Conservation (phyloP, 2,888 invertebrate genomes). For the Caenorhabditis sp. region DNA sequence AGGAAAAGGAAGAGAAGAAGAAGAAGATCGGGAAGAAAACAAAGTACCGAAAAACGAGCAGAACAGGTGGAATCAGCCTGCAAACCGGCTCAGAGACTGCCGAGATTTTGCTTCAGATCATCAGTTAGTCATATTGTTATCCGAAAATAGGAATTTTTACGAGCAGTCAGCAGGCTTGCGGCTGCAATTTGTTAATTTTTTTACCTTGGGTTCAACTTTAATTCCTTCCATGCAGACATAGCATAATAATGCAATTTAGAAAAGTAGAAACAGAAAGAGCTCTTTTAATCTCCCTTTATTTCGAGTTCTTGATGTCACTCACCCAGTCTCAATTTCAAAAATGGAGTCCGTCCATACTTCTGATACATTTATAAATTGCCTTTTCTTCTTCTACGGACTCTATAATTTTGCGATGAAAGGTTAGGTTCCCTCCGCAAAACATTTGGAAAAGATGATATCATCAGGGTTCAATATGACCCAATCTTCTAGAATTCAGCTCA, state of each 20-base stretch:
- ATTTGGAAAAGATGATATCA: slow-evolving; percentile 16
- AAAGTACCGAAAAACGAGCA: neutral
- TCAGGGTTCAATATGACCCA: neutral
- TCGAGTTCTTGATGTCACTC: slow-evolving; percentile 16
- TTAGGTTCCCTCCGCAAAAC: neutral
- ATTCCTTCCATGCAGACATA: neutral
- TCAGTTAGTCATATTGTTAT: slow-evolving; percentile 1
- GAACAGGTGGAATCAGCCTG: slow-evolving; percentile 14
- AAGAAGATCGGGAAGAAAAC: slow-evolving; percentile 23
- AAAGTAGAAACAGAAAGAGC: neutral
- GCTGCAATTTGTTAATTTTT: neutral
- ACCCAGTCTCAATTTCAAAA: neutral
- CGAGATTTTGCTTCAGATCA: neutral
- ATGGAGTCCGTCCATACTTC: neutral
- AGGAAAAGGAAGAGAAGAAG: neutral
- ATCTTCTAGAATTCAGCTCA: neutral
- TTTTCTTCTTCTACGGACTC: neutral
- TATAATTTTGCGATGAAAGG: slow-evolving; percentile 2
- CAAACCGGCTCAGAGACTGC: slow-evolving; percentile 5
- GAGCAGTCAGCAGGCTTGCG: slow-evolving; percentile 9
- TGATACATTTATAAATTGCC: slow-evolving; percentile 1
- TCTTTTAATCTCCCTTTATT: neutral
- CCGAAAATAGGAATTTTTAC: neutral
- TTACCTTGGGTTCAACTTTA: neutral
- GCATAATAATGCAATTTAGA: neutral